These are phyloP conservation scores for Eupithecia centaureata DNA, from an alignment of 2,888 invertebrate species.

Conservation along the genomic window DNA sequence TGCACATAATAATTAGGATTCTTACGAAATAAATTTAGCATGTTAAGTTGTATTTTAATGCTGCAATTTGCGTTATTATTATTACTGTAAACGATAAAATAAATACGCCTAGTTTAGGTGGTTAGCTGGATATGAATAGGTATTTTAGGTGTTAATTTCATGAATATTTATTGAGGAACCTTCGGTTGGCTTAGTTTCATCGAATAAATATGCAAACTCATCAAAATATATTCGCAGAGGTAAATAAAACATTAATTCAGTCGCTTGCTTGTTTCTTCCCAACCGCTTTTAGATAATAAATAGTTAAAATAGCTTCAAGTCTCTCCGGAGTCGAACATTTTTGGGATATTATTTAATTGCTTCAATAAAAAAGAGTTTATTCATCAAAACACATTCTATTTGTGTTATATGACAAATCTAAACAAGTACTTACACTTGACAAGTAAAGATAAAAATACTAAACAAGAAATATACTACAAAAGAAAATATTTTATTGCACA, in stretches of 20 bases:
- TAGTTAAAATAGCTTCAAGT: too few relatives aligned
- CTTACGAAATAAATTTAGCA: not conserved
- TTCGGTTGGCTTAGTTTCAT: constrained; percentile 16
- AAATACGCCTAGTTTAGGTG: not conserved
- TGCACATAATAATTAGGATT: not conserved
- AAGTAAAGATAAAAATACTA: too few relatives aligned
- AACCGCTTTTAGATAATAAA: not conserved
- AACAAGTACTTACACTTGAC: too few relatives aligned
- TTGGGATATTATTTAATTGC: too few relatives aligned
- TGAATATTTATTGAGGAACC: constrained; percentile 22
- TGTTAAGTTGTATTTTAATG: not conserved
- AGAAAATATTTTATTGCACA: too few relatives aligned
- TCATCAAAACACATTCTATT: too few relatives aligned
- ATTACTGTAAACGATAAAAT: not conserved
- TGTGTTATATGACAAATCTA: too few relatives aligned
- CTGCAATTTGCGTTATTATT: not conserved
- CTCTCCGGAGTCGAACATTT: too few relatives aligned
- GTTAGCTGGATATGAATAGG: not conserved
- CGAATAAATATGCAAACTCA: constrained; percentile 16
- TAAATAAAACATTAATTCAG: not conserved
- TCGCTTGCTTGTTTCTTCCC: not conserved
- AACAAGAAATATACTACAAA: too few relatives aligned
- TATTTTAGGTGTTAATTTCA: constrained; percentile 13
- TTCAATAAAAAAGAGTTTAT: too few relatives aligned
- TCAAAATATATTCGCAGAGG: not conserved